phyloP scores from a whole-genome alignment of 2,797 vertebrate species.

The Moxostoma hubbsi region DNA sequence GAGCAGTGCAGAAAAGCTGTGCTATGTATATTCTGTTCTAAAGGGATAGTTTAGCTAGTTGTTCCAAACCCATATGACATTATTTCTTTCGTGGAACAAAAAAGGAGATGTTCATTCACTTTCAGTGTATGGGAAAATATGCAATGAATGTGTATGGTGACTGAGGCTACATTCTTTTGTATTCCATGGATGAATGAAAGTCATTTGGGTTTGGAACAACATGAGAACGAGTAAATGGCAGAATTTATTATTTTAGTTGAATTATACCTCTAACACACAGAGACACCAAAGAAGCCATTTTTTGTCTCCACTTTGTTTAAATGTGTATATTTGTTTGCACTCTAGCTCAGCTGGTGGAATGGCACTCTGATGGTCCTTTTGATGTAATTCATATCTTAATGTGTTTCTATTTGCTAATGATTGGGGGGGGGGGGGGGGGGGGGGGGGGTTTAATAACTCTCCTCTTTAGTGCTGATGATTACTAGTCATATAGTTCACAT shows the following conservation, averaged over 20 bases:
- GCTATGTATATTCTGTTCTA: background rate
- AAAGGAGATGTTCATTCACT: no score
- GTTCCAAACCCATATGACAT: no score
- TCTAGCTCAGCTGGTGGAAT: background rate
- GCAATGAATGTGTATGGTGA: no score
- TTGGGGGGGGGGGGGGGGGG: no score
- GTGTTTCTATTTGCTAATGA: background rate
- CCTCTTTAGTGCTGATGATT: conserved; percentile 7
- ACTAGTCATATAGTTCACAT: conserved; percentile 15
- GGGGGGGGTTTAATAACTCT: conserved; percentile 6
- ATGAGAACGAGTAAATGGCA: no score
- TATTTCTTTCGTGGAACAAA: no score
- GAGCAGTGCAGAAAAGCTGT: background rate
- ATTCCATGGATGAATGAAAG: no score
- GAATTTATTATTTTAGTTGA: no score
- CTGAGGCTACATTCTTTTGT: no score
- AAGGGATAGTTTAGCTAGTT: background rate
- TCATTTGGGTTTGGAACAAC: no score
- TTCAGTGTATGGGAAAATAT: no score
- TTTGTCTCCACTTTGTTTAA: background rate
- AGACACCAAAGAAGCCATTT: background rate
- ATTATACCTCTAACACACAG: background rate
- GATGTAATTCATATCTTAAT: background rate
- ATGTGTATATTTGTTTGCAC: background rate
- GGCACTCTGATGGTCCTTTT: background rate